Percentiles rank a stretch among this genome's conserved stretches.
phyloP scores from a whole-genome alignment of 1,140 invertebrate species.

The Homalodisca vitripennis region DNA sequence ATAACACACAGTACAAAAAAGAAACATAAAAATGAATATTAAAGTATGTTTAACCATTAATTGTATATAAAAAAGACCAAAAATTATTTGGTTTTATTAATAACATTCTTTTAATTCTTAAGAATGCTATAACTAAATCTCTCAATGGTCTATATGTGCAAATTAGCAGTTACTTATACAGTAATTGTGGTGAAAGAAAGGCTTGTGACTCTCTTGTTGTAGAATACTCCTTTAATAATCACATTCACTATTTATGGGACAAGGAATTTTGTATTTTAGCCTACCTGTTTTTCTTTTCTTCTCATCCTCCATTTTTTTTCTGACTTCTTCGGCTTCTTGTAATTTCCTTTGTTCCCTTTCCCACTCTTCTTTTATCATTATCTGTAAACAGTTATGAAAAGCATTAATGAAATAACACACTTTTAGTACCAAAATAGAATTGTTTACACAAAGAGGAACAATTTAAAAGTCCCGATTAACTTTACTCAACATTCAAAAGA shows the following conservation, averaged over 20 bases:
- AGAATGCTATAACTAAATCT: not conserved
- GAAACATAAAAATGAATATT: too few species aligned
- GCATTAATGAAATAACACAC: too few species aligned
- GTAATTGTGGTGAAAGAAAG: not conserved
- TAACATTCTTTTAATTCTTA: not conserved
- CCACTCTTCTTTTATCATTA: slow-evolving; percentile 39
- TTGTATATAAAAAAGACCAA: too few species aligned
- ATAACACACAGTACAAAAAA: too few species aligned
- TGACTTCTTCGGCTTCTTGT: slow-evolving; percentile 45
- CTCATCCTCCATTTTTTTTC: slow-evolving; percentile 43
- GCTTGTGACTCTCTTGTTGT: not conserved
- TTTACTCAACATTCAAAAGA: too few species aligned
- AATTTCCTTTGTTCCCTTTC: slow-evolving; percentile 45
- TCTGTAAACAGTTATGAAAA: too few species aligned
- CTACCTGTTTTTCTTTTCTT: slow-evolving; percentile 39
- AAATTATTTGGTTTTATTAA: too few species aligned
- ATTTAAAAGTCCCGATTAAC: too few species aligned
- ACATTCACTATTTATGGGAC: not conserved
- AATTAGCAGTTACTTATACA: not conserved
- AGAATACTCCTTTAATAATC: not conserved
- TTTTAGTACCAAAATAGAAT: too few species aligned
- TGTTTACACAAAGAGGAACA: too few species aligned
- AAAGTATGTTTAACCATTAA: too few species aligned
- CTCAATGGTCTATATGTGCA: not conserved
- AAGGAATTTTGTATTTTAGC: not conserved